Conservation (phyloP, 2,888 invertebrate species). For the Acanthosepion lycidas region DNA sequence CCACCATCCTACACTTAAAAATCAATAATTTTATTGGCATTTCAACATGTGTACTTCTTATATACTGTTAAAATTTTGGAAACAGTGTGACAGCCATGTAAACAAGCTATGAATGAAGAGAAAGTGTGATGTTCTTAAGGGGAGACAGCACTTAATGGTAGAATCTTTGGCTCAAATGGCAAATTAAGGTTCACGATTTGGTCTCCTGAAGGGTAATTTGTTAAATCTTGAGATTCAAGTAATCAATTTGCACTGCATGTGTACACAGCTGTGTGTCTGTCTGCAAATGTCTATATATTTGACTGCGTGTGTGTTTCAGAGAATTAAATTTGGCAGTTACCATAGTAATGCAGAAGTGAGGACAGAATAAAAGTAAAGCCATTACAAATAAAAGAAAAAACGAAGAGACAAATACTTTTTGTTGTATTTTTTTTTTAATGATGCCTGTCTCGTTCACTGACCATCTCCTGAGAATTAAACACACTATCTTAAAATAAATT, state of each 20-base stretch:
- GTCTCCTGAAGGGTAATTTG: background rate
- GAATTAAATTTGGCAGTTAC: background rate
- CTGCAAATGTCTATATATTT: background rate
- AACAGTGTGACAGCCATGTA: background rate
- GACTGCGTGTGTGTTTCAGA: background rate
- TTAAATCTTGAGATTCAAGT: background rate
- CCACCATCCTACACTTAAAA: background rate
- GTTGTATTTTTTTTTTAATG: background rate
- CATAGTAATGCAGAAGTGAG: background rate
- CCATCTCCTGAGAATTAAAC: background rate
- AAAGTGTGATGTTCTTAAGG: background rate
- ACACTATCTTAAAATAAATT: background rate
- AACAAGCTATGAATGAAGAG: too few relatives aligned
- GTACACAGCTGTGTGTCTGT: background rate
- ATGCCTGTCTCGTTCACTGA: background rate
- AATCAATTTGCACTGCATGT: background rate
- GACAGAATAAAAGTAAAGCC: background rate
- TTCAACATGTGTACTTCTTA: background rate
- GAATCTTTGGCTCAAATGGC: background rate
- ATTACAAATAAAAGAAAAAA: background rate
- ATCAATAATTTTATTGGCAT: background rate
- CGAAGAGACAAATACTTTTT: background rate
- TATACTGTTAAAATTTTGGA: background rate
- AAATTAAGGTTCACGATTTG: background rate
- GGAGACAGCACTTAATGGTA: background rate